phyloP scores from a whole-genome alignment of 2,797 vertebrate species.

The Tenualosa ilisha region DNA sequence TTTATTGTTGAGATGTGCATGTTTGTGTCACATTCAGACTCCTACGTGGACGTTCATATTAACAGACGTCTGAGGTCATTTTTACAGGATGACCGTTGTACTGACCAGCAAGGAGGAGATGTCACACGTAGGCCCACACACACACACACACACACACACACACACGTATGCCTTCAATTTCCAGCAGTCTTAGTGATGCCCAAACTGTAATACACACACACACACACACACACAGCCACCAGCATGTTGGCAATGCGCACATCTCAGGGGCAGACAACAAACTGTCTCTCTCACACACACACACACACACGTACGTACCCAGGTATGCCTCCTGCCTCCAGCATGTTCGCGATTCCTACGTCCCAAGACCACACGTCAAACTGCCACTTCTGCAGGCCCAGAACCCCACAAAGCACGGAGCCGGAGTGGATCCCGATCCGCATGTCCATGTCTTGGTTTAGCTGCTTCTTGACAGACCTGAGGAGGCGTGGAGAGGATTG shows the following conservation, averaged over 20 bases:
- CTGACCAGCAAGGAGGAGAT: too few species aligned
- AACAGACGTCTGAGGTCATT: too few species aligned
- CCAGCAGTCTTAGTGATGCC: too few species aligned
- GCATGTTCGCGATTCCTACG: constrained; percentile 86
- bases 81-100: too few species aligned
- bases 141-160: too few species aligned
- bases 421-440: constrained; percentile 86
- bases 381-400: constrained; percentile 88
- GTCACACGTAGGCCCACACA: too few species aligned
- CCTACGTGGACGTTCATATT: too few species aligned
- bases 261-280: constrained; percentile 89
- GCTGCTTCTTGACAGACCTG: constrained; percentile 85
- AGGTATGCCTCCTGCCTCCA: constrained; percentile 87
- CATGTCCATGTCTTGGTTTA: constrained; percentile 88
- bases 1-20: too few species aligned
- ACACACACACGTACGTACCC: constrained; percentile 72
- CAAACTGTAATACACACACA: background rate
- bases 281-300: constrained; percentile 69
- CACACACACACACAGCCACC: constrained; percentile 75
- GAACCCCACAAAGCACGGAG: constrained; percentile 83
- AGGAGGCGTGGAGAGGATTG: background rate
- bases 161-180: too few species aligned
- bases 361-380: constrained; percentile 92
- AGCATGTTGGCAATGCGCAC: constrained; percentile 88
- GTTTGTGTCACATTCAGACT: too few species aligned